Base-by-base conservation (phyloP, 2,797 vertebrate species). In the Rhinoraja longicauda region DNA sequence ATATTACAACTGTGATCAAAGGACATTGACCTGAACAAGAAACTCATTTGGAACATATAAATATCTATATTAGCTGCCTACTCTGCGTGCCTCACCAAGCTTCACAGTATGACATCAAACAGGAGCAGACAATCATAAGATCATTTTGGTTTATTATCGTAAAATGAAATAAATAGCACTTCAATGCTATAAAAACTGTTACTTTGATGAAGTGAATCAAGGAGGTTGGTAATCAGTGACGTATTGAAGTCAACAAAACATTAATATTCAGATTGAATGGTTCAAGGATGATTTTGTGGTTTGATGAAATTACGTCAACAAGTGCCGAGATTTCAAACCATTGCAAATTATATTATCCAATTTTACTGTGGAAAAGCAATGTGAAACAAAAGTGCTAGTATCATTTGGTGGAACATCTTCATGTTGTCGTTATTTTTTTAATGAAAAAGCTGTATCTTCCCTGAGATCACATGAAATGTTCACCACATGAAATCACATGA, bases 401-500 rank as follows among this genome's bases (percentile, higher is more conserved):
- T 92, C 72, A 57, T 26, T 53, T 75, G 39, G 17, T 92, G 75
- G 21, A 57, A 75, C 45, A 53, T 53, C 32, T 57, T 92, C 26
- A 92, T 36, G 26, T 17, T 72, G 62, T 36, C 64, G n/a, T 90
- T 90, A 32, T 90, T 36, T 29, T 59, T 90, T 81, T 72, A 36
- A 72, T 90, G 62, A 70, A 36, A 90, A 24, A 19, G 36, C 59
- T 10, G 19, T 21, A 70, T 39, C 8, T 32, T 70, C 88, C 32
- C 88, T 88, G 84, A 64, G 29, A 88, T 88, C 59, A 88, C 84
- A 90, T 26, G 32, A 90, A 72, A 67, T 39, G 62, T 90, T 90
- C 70, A 36, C 64, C 4, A n/a, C n/a, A n/a, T n/a, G n/a, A n/a
- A n/a, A n/a, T n/a, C n/a, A n/a, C n/a, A n/a, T n/a, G n/a, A n/a